These are phyloP conservation scores for Archilochus colubris DNA, from an alignment of 2,113 vertebrate genomes.

Conservation along the genomic window DNA sequence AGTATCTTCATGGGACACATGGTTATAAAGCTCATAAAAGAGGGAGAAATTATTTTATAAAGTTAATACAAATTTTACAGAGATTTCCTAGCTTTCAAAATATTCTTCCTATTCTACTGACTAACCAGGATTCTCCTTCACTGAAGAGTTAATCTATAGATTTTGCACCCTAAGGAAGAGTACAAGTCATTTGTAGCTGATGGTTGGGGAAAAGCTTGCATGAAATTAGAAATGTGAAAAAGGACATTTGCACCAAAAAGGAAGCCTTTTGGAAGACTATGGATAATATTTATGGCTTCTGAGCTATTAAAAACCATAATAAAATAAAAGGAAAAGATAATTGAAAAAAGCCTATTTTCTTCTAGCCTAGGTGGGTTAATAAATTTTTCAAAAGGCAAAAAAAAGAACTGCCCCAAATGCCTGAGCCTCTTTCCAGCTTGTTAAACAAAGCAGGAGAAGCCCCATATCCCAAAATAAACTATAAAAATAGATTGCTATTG, in stretches of 20 bases:
- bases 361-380: constrained; percentile 64
- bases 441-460: constrained; percentile 72
- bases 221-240: constrained; percentile 43
- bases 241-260: constrained; percentile 8
- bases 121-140: not conserved
- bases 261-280: constrained; percentile 34
- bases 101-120: not conserved
- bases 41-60: not conserved
- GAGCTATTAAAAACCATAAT: constrained; percentile 56
- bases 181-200: not conserved
- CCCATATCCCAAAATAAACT: constrained; percentile 72
- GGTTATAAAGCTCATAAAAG: not conserved
- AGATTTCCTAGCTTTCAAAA: not conserved
- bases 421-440: constrained; percentile 47
- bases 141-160: constrained; percentile 3
- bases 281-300: constrained; percentile 57
- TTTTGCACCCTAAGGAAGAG: not conserved
- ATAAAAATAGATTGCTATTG: constrained; percentile 78
- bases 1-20: not conserved
- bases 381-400: constrained; percentile 48
- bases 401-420: constrained; percentile 15
- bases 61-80: not conserved
- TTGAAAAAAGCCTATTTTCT: constrained; percentile 67
- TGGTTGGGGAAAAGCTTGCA: constrained; percentile 6
- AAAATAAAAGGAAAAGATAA: constrained; percentile 68